Evolutionary conservation across 2,888 invertebrate species (phyloP).

Genomic region (Hermodice carunculata): DNA sequence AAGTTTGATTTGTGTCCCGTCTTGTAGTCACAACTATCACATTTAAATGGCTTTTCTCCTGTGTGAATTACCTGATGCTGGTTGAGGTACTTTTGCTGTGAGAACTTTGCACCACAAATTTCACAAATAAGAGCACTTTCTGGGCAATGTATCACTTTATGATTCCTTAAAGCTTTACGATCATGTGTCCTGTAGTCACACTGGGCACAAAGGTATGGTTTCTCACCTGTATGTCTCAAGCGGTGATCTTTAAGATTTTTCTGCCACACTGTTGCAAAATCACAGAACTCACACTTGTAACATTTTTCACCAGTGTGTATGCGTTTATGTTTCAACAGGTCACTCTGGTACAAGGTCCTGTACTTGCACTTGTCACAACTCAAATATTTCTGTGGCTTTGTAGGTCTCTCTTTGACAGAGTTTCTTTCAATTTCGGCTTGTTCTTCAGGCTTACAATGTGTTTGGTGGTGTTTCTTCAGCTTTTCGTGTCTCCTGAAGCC

Average conservation of each 20-base stretch:
- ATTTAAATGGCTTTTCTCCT: conserved; percentile 10
- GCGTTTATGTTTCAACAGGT: conserved; percentile 1
- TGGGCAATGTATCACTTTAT: background rate
- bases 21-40: conserved; percentile 7
- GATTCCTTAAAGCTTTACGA: conserved; percentile 3
- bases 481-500: too few relatives aligned
- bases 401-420: too few relatives aligned
- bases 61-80: conserved; percentile 11
- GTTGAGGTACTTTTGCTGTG: background rate
- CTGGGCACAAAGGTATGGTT: conserved; percentile 3
- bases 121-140: conserved; percentile 1
- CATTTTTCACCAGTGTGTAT: conserved; percentile 8
- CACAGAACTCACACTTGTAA: conserved; percentile 15
- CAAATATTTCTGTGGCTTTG: background rate
- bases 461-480: too few relatives aligned
- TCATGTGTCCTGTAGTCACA: conserved; percentile 10
- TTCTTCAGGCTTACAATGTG: too few relatives aligned
- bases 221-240: conserved; percentile 9
- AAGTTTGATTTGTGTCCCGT: background rate
- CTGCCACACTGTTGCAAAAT: conserved; percentile 10
- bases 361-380: conserved; percentile 3
- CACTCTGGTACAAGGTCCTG: conserved; percentile 3
- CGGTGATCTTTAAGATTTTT: conserved; percentile 14
- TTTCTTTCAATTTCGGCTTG: too few relatives aligned
- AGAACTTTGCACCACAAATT: background rate